Percentiles rank a stretch among this genome's conserved stretches.
phyloP scores from a whole-genome alignment of 1,140 invertebrate species.

The Carcinoscorpius rotundicauda region DNA sequence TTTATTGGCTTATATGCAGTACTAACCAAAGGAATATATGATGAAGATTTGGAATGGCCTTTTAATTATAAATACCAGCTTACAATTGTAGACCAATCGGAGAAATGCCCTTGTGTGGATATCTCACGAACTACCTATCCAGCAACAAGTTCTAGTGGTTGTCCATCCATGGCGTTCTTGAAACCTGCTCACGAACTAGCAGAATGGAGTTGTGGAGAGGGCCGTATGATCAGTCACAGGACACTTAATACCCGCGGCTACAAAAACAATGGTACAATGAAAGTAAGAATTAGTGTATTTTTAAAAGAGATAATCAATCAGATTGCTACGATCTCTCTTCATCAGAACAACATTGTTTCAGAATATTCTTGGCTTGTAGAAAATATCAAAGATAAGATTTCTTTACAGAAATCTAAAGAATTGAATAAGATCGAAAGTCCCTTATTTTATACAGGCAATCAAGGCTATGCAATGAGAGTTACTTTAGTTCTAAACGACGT shows the following conservation, averaged over 20 bases:
- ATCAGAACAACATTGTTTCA: slow-evolving; percentile 1
- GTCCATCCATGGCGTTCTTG: slow-evolving; percentile 14
- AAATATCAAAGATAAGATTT: not conserved
- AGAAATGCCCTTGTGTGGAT: not conserved
- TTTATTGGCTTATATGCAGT: slow-evolving; percentile 12
- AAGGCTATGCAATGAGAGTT: slow-evolving; percentile 13
- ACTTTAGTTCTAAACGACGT: not conserved
- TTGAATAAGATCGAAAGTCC: slow-evolving; percentile 9
- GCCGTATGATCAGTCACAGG: slow-evolving; percentile 11
- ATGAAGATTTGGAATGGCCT: slow-evolving; percentile 11
- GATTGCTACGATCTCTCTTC: slow-evolving; percentile 3
- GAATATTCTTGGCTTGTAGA: slow-evolving; percentile 13
- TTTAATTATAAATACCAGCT: slow-evolving; percentile 8
- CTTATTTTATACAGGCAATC: slow-evolving; percentile 11
- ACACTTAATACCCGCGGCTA: slow-evolving; percentile 4
- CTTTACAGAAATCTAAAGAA: slow-evolving; percentile 3
- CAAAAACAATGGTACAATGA: not conserved
- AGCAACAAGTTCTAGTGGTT: slow-evolving; percentile 4
- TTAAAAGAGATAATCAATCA: slow-evolving; percentile 11
- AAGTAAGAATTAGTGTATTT: slow-evolving; percentile 9
- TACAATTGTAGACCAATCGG: not conserved
- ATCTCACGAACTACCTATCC: slow-evolving; percentile 4
- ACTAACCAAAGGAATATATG: slow-evolving; percentile 7
- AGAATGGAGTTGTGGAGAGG: slow-evolving; percentile 19
- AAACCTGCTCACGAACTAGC: slow-evolving; percentile 12